Conservation (phyloP, 2,888 invertebrate genomes). For the Morpho achilles region DNA sequence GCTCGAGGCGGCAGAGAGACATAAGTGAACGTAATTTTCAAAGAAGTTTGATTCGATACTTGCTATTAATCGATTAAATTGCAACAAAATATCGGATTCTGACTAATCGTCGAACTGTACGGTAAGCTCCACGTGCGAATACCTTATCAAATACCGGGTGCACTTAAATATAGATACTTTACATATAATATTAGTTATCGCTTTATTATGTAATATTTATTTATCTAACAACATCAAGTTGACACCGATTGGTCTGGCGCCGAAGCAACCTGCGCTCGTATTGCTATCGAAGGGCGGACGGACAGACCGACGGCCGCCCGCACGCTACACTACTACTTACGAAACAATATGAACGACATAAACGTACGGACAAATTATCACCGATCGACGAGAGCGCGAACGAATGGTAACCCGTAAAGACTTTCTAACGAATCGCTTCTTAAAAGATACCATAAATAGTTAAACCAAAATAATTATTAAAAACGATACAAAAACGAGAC, state of each 20-base stretch:
- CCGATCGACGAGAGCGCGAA: no score
- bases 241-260: constrained; percentile 70
- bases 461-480: background rate
- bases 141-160: constrained; percentile 47
- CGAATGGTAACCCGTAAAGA: no score
- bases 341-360: no score
- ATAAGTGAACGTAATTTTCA: no score
- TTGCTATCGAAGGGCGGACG: constrained; percentile 42
- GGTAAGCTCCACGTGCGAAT: constrained; percentile 28
- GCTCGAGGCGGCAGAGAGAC: no score
- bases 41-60: no score
- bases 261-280: constrained; percentile 42
- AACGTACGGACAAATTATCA: no score
- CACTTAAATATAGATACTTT: constrained; percentile 44
- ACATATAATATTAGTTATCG: constrained; percentile 40
- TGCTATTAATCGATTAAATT: no score
- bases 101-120: background rate
- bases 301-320: constrained; percentile 1
- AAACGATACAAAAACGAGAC: background rate
- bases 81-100: background rate
- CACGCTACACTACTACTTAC: constrained; percentile 6
- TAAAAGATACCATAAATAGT: no score
- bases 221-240: constrained; percentile 65
- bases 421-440: no score
- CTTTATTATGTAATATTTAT: constrained; percentile 36